Evolutionary conservation across 2,888 invertebrate species (phyloP), one percentile per base, ranked within the genome.

Genomic region (Baccha elongata): DNA sequence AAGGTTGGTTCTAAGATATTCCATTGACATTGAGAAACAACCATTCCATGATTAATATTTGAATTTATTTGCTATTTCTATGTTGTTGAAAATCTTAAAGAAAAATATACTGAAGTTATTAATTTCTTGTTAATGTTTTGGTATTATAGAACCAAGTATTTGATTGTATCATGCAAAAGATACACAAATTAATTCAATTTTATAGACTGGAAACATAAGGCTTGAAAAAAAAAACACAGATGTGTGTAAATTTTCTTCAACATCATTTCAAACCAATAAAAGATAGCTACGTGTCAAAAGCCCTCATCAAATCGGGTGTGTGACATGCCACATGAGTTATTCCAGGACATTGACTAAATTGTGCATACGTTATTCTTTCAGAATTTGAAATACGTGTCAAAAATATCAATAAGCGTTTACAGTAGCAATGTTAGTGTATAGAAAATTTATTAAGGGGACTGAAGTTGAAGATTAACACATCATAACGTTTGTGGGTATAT

Each of bases 221-320:
- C 6, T 19, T 37, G 85, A 29, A 21, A 44, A 32, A 29, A 15
- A 55, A 11, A 8, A 6, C 23, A 4, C 48, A 64, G 32, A 64
- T 48, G 23, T 85, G 84, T 32, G 84, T 50, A 1, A 84, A 86
- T 46, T 86, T 86, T 8, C 85, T 32, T 5, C 60, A 58, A 55
- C 55, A 37, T 55, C 13, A 21, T 55, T 37, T 15, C 8, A n/a
- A 40, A 40, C 15, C 23, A 58, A 58, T 58, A 58, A 58, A 58
- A 58, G 26, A 23, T 40, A 55, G 13, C 37, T 55, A 55, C 37
- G 40, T 58, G 58, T 58, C 58, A 58, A 58, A 58, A 58, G 58
- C 40, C 23, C 11, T 40, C 58, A 58, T 58, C 58, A 40, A 58
- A 58, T 40, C 40, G 23, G 23, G 40, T 40, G 58, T 58, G 40